Conservation (phyloP, 2,113 vertebrate species). For the Urocitellus parryii region DNA sequence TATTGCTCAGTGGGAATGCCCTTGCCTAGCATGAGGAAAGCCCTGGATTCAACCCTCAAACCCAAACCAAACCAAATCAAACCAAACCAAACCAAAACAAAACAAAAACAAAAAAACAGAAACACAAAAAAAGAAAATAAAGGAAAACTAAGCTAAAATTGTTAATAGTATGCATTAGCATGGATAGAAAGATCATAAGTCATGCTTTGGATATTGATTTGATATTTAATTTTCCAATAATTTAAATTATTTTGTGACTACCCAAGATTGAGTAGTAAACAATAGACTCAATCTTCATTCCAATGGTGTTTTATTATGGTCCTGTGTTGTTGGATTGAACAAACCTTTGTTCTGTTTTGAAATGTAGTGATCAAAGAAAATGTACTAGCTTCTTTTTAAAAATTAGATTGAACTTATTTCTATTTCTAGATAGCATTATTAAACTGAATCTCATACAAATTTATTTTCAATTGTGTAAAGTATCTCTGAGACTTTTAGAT, state of each 20-base stretch:
- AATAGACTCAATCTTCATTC: background rate
- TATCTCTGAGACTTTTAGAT: conserved; percentile 32
- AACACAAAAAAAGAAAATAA: background rate
- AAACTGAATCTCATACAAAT: conserved; percentile 18
- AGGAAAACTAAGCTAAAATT: background rate
- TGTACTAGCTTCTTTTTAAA: conserved; percentile 21
- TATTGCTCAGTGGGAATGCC: background rate
- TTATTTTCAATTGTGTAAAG: conserved; percentile 38
- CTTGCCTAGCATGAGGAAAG: background rate
- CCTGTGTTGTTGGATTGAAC: background rate
- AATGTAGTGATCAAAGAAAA: conserved; percentile 34
- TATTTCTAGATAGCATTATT: conserved; percentile 38
- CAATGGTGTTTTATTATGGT: background rate
- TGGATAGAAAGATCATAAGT: background rate
- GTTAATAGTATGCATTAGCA: background rate
- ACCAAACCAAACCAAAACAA: too few relatives aligned
- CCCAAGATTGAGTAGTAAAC: background rate
- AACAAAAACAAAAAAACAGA: too few relatives aligned
- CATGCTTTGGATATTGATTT: conserved; percentile 40
- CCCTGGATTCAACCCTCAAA: background rate
- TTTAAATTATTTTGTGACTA: conserved; percentile 25
- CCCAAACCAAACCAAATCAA: background rate
- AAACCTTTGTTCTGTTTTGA: background rate
- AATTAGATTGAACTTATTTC: conserved; percentile 27
- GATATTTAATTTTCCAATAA: background rate